Evolutionary conservation across 2,888 invertebrate genomes (phyloP).

Genomic region (Sepiola atlantica): DNA sequence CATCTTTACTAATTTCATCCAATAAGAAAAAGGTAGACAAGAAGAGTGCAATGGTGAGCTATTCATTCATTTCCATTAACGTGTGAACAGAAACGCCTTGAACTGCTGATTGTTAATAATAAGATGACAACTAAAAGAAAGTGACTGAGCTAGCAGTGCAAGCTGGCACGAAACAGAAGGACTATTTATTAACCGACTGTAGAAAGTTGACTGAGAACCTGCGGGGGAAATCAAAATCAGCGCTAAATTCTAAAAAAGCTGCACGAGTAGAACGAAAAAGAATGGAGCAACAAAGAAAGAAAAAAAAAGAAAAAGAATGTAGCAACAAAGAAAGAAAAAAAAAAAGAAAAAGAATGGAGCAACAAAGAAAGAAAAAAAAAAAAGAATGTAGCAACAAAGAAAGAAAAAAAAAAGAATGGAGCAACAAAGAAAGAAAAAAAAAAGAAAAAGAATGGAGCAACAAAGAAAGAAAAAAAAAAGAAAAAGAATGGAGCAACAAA

Average conservation of each 20-base stretch:
- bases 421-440: background rate
- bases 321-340: too few species aligned
- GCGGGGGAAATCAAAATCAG: background rate
- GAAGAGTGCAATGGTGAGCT: background rate
- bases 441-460: too few species aligned
- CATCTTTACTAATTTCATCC: background rate
- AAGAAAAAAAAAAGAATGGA: too few species aligned
- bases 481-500: slow-evolving; percentile 5
- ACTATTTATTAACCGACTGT: background rate
- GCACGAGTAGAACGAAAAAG: background rate
- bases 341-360: background rate
- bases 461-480: background rate
- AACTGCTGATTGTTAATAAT: background rate
- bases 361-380: background rate
- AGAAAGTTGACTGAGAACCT: background rate
- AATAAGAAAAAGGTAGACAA: background rate
- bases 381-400: too few species aligned
- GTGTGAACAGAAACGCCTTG: background rate
- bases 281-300: background rate
- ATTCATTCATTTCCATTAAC: background rate
- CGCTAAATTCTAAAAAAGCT: background rate
- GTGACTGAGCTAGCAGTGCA: slow-evolving; percentile 19
- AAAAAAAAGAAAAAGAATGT: too few species aligned
- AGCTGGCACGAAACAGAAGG: background rate
- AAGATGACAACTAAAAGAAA: background rate